These are phyloP conservation scores for Idaea straminata DNA, from an alignment of 2,888 invertebrate genomes.

Conservation along the genomic window DNA sequence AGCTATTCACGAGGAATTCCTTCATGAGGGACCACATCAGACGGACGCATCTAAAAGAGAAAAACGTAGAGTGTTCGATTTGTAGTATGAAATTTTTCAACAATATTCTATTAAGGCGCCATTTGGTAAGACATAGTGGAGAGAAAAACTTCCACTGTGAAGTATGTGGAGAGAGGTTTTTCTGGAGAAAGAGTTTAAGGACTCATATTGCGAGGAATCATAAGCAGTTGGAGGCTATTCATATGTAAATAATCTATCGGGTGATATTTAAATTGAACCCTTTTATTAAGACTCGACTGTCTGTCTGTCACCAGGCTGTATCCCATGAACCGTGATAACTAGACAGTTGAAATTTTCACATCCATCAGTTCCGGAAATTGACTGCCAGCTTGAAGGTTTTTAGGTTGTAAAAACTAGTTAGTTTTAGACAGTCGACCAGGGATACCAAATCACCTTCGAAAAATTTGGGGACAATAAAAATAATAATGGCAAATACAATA, in stretches of 20 bases:
- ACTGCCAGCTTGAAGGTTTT: no score
- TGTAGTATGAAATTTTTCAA: constrained; percentile 73
- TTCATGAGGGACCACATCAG: constrained; percentile 69
- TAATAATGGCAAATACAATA: neutral
- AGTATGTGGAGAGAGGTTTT: constrained; percentile 80
- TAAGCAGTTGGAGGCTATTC: constrained; percentile 44
- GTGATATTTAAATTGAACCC: no score
- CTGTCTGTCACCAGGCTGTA: no score
- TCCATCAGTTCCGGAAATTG: no score
- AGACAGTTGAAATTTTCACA: no score
- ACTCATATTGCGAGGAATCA: constrained; percentile 76
- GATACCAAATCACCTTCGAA: no score
- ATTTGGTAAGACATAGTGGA: constrained; percentile 74
- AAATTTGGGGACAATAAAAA: neutral
- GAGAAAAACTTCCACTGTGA: constrained; percentile 81
- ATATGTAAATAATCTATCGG: constrained; percentile 23
- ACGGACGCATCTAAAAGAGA: constrained; percentile 69
- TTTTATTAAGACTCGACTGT: neutral
- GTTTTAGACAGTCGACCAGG: no score
- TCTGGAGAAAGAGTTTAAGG: constrained; percentile 81
- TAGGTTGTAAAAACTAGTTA: no score
- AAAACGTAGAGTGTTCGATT: constrained; percentile 67
- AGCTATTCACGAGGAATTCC: constrained; percentile 63
- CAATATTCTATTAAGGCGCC: constrained; percentile 61
- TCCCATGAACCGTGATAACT: no score